These are phyloP conservation scores for Mallotus villosus DNA, from an alignment of 2,797 vertebrate species.

Conservation along the genomic window DNA sequence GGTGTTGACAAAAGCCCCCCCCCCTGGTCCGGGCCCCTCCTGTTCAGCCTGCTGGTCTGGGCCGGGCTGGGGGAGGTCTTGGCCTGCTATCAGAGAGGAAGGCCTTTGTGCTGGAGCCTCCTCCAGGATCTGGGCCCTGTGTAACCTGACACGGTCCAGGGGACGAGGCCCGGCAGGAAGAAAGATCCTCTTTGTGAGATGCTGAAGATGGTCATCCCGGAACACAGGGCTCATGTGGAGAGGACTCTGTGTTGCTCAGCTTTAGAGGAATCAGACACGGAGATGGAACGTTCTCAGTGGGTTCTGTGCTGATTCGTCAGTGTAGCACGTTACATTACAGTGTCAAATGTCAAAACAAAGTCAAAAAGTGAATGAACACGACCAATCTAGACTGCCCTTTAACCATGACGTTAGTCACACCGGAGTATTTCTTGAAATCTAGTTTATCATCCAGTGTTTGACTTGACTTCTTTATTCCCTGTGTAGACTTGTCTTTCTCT, in stretches of 20 bases:
- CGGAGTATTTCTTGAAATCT: neutral
- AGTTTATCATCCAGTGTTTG: neutral
- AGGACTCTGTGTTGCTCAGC: neutral
- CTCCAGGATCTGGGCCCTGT: conserved; percentile 57
- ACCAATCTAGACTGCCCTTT: too few relatives aligned
- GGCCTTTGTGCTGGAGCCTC: conserved; percentile 55
- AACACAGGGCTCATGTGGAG: conserved; percentile 4
- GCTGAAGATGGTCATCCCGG: conserved; percentile 12
- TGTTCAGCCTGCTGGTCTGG: conserved; percentile 42
- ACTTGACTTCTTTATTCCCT: neutral
- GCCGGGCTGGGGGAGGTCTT: conserved; percentile 33
- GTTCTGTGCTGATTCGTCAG: too few relatives aligned
- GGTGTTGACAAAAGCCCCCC: conserved; percentile 21
- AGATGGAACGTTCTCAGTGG: too few relatives aligned
- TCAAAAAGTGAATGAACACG: too few relatives aligned
- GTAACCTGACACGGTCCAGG: conserved; percentile 64
- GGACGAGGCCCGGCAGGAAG: conserved; percentile 51
- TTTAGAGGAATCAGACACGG: neutral
- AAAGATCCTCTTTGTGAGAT: conserved; percentile 64
- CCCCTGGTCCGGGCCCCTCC: conserved; percentile 27
- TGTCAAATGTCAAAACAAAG: too few relatives aligned
- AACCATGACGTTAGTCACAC: neutral
- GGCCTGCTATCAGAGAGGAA: conserved; percentile 55
- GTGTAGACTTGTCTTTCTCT: too few relatives aligned
- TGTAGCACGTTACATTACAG: too few relatives aligned